Evolutionary conservation across 2,113 vertebrate genomes (phyloP).

Genomic region (Tamias sibiricus): DNA sequence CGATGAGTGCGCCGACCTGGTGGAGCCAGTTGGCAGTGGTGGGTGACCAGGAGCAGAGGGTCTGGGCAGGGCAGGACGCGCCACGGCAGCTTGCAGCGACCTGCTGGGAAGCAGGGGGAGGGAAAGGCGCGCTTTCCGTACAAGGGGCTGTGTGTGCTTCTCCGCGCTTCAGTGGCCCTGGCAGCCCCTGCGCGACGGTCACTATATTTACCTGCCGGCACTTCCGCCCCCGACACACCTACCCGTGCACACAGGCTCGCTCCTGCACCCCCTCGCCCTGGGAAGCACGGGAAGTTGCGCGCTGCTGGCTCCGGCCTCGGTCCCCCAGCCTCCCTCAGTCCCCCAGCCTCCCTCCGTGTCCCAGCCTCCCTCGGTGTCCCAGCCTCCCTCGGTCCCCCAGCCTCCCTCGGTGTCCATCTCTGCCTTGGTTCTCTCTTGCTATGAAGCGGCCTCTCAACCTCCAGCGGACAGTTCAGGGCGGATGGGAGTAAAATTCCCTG

Average conservation of each 20-base stretch:
- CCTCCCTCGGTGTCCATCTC: too few relatives aligned
- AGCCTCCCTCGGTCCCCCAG: too few relatives aligned
- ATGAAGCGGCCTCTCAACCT: too few relatives aligned
- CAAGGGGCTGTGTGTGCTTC: slow-evolving; percentile 55
- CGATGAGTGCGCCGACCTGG: background rate
- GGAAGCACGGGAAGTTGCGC: too few relatives aligned
- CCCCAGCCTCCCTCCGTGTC: too few relatives aligned
- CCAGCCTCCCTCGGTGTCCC: too few relatives aligned
- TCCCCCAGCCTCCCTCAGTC: too few relatives aligned
- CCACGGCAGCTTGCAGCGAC: background rate
- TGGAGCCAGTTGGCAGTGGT: rapidly evolving
- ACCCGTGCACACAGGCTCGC: too few relatives aligned
- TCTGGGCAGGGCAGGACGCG: background rate
- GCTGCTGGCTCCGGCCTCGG: too few relatives aligned
- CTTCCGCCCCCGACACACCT: background rate
- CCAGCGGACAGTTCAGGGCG: too few relatives aligned
- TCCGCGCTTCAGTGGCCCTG: background rate
- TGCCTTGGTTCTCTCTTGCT: too few relatives aligned
- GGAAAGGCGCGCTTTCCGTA: background rate
- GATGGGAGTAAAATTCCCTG: background rate
- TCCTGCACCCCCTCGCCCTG: too few relatives aligned
- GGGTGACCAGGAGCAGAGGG: background rate
- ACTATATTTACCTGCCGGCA: slow-evolving; percentile 39
- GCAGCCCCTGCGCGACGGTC: background rate
- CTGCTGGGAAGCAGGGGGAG: slow-evolving; percentile 4